Evolutionary conservation across 2,797 vertebrate genomes (phyloP).

Genomic region (Microhierax caerulescens): DNA sequence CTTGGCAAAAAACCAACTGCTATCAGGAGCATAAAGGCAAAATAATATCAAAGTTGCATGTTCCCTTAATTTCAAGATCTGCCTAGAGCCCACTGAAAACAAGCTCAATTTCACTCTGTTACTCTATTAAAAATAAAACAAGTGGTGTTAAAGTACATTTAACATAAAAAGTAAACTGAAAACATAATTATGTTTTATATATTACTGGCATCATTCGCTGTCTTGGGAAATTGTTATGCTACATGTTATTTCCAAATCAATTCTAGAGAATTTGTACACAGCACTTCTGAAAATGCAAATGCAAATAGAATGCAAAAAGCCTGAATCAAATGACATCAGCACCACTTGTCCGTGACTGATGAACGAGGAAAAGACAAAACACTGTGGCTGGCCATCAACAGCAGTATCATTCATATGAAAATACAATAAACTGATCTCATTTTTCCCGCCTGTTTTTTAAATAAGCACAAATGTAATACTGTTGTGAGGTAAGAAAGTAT

Average conservation of each 20-base stretch:
- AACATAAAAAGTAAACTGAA: background rate
- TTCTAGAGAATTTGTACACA: background rate
- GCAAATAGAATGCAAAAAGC: background rate
- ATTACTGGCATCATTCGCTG: background rate
- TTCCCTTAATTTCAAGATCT: background rate
- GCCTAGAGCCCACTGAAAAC: background rate
- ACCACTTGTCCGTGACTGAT: background rate
- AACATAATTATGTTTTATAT: background rate
- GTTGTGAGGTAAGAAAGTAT: background rate
- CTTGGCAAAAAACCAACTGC: background rate
- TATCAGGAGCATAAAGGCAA: background rate
- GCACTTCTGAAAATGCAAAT: background rate
- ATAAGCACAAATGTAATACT: background rate
- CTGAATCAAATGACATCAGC: background rate
- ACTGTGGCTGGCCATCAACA: background rate
- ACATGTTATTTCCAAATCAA: conserved; percentile 30
- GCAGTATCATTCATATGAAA: background rate
- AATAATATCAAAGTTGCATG: background rate
- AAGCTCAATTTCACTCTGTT: background rate
- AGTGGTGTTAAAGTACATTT: background rate
- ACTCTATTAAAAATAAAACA: background rate
- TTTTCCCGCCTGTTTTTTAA: background rate
- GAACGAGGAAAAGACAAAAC: background rate
- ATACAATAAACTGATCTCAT: background rate
- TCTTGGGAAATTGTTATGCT: background rate